Conservation (phyloP, 2,113 vertebrate genomes). For the Scomber colias region DNA sequence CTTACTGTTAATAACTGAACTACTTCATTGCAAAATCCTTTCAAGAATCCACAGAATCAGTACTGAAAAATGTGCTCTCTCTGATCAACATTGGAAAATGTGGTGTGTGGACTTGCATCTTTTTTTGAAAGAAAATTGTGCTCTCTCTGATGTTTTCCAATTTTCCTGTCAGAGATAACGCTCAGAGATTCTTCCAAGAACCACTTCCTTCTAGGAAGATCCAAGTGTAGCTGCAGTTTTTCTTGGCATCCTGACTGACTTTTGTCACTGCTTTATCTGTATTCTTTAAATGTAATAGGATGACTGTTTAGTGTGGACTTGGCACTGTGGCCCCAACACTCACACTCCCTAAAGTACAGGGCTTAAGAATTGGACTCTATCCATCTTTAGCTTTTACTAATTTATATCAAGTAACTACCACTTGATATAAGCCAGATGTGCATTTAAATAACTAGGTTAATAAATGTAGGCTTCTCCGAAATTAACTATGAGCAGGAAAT, state of each 20-base stretch:
- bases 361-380: neutral
- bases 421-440: neutral
- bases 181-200: constrained; percentile 12
- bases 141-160: neutral
- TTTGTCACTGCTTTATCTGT: constrained; percentile 3
- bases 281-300: neutral
- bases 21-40: too few species aligned
- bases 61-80: too few species aligned
- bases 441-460: neutral
- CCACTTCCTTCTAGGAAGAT: constrained; percentile 19
- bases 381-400: too few species aligned
- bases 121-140: neutral
- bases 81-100: too few species aligned
- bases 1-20: too few species aligned
- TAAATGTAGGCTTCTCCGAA: neutral
- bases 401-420: too few species aligned
- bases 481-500: neutral
- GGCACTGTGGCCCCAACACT: too few species aligned
- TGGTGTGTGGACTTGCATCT: neutral
- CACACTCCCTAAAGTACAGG: too few species aligned
- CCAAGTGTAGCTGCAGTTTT: constrained; percentile 13
- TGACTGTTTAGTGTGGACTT: neutral
- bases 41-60: too few species aligned
- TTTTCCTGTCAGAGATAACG: constrained; percentile 1
- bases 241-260: constrained; percentile 8